These are phyloP conservation scores for Cylindroiulus punctatus DNA, from an alignment of 2,888 invertebrate genomes.

Conservation along the genomic window DNA sequence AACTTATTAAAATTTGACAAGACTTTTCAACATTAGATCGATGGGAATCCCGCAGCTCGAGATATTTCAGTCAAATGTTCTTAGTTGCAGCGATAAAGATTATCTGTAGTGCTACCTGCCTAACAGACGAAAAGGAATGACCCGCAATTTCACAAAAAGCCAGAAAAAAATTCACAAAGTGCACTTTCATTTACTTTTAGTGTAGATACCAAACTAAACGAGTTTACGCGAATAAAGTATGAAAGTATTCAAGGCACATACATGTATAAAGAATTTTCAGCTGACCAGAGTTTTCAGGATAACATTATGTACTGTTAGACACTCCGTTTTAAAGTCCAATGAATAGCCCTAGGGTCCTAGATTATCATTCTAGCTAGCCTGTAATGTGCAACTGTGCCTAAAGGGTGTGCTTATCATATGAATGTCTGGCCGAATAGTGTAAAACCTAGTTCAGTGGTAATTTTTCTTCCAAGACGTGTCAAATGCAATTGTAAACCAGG, in stretches of 20 bases:
- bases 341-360: neutral
- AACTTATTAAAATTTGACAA: neutral
- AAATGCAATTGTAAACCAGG: neutral
- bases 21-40: neutral
- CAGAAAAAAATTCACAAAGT: conserved; percentile 23
- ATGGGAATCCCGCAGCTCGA: neutral
- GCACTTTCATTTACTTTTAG: conserved; percentile 30
- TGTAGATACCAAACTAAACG: neutral
- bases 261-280: neutral
- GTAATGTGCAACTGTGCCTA: neutral
- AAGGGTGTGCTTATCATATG: conserved; percentile 4
- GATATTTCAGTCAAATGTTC: neutral
- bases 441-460: neutral
- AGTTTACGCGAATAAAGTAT: neutral
- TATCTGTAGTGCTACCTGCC: neutral
- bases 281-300: neutral
- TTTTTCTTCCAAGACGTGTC: conserved; percentile 21
- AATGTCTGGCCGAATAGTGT: neutral
- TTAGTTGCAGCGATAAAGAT: neutral
- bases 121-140: neutral
- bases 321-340: neutral
- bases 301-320: neutral
- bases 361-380: conserved; percentile 24
- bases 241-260: neutral
- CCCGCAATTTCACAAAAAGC: neutral